Conservation (phyloP, 2,888 invertebrate species). For the Scrobipalpa atriplicella region DNA sequence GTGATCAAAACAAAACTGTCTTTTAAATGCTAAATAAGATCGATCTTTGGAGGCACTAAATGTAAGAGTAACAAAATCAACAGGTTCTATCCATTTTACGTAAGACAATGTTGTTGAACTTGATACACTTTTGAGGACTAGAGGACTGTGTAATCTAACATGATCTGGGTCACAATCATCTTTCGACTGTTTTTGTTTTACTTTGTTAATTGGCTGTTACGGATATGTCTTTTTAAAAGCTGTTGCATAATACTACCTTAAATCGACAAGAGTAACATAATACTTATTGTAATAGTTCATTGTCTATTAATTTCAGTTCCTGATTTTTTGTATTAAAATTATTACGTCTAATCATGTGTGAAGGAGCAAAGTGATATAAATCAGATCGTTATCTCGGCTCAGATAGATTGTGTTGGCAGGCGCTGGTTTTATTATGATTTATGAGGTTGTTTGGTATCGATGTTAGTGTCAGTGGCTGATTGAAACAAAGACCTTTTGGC, state of each 20-base stretch:
- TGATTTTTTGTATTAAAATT: slow-evolving; percentile 39
- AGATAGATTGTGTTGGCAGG: slow-evolving; percentile 43
- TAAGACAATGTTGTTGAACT: slow-evolving; percentile 22
- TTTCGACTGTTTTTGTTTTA: slow-evolving; percentile 18
- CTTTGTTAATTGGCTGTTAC: slow-evolving; percentile 15
- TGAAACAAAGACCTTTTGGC: slow-evolving; percentile 18
- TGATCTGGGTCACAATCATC: slow-evolving; percentile 22
- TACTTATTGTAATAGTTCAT: background rate
- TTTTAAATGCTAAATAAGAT: background rate
- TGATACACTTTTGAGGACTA: slow-evolving; percentile 18
- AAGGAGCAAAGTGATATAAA: slow-evolving; percentile 26
- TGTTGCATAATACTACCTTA: slow-evolving; percentile 16
- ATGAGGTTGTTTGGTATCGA: slow-evolving; percentile 42
- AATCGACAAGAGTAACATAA: background rate
- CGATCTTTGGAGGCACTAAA: background rate
- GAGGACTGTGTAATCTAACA: slow-evolving; percentile 13
- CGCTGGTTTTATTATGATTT: slow-evolving; percentile 46
- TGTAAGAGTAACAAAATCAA: background rate
- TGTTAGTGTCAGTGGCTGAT: slow-evolving; percentile 43
- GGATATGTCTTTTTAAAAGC: slow-evolving; percentile 21
- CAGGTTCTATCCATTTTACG: slow-evolving; percentile 16
- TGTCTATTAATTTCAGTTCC: slow-evolving; percentile 42
- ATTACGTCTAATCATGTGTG: slow-evolving; percentile 35
- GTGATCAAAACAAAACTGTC: background rate
- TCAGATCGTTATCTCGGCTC: slow-evolving; percentile 39